Percentiles rank a stretch among this genome's conserved stretches.
Conservation (phyloP, 2,113 vertebrate species). For the Malurus cyaneus region DNA sequence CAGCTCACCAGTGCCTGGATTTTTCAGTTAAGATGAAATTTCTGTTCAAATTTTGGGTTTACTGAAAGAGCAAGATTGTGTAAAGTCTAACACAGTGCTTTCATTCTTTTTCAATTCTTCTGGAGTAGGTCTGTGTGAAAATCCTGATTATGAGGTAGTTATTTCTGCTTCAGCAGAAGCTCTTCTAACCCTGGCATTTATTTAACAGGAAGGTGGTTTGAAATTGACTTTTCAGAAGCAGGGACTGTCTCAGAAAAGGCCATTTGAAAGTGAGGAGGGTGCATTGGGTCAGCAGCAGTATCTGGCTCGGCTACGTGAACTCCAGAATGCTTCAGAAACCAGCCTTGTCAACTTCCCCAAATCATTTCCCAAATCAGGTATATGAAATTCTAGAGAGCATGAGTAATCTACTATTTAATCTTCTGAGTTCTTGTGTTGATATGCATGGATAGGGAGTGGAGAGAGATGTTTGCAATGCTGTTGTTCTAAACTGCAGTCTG, state of each 20-base stretch:
- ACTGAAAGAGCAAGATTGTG: not conserved
- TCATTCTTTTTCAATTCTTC: not conserved
- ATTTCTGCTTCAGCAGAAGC: constrained; percentile 47
- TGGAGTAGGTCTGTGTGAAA: not conserved
- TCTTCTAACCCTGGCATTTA: constrained; percentile 60
- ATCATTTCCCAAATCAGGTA: constrained; percentile 82
- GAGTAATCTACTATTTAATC: not conserved
- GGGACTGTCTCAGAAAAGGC: constrained; percentile 89
- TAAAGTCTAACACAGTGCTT: not conserved
- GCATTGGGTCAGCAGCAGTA: constrained; percentile 91
- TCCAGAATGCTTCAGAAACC: constrained; percentile 90
- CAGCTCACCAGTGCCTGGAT: not conserved
- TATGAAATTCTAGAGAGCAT: not conserved
- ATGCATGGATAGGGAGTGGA: not conserved
- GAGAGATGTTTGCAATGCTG: not conserved
- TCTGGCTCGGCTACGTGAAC: constrained; percentile 89
- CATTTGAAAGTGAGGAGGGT: constrained; percentile 87
- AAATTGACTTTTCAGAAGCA: constrained; percentile 99
- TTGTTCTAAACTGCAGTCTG: not conserved
- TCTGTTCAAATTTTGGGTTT: not conserved
- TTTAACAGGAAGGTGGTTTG: constrained; percentile 93
- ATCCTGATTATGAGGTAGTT: constrained; percentile 13
- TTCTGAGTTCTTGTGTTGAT: not conserved
- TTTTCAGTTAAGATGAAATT: not conserved
- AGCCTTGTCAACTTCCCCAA: constrained; percentile 89